Percentiles rank a stretch among this genome's conserved stretches.
Evolutionary conservation across 2,888 invertebrate species (phyloP).

Genomic region (Leptinotarsa peninsularis): DNA sequence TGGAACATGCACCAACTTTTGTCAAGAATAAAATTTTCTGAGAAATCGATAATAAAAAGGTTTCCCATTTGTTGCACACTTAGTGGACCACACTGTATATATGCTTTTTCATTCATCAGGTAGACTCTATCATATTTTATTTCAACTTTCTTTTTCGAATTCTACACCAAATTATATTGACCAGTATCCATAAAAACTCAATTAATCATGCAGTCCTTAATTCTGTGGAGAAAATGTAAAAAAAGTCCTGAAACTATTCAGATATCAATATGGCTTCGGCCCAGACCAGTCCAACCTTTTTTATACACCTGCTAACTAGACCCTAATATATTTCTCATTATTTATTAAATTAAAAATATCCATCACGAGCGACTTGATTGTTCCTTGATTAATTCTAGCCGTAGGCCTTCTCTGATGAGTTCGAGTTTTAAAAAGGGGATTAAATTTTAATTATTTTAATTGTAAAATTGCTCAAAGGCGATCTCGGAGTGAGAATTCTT

Average conservation of each 20-base stretch:
- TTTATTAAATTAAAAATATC: constrained; percentile 67
- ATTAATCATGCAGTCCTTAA: constrained; percentile 7
- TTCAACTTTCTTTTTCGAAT: not conserved
- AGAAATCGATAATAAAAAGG: too few species aligned
- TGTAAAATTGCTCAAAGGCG: constrained; percentile 65
- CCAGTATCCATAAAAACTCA: not conserved
- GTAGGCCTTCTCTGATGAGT: constrained; percentile 64
- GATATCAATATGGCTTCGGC: constrained; percentile 27
- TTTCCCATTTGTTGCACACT: too few species aligned
- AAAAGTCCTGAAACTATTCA: not conserved
- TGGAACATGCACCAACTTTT: too few species aligned
- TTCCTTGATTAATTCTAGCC: constrained; percentile 65
- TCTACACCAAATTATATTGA: not conserved
- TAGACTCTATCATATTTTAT: too few species aligned
- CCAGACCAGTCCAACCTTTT: constrained; percentile 58
- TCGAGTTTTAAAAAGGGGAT: constrained; percentile 65
- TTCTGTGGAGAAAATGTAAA: not conserved
- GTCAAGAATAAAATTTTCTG: too few species aligned
- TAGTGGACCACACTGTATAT: too few species aligned
- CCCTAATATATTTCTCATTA: constrained; percentile 65
- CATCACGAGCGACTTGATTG: constrained; percentile 63
- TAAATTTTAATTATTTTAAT: constrained; percentile 58
- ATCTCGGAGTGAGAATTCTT: constrained; percentile 42
- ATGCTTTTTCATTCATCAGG: too few species aligned
- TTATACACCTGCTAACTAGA: constrained; percentile 65